Percentiles rank a stretch among this genome's conserved stretches.
Conservation (phyloP, 2,888 invertebrate species). For the Athripsodes cinereus region DNA sequence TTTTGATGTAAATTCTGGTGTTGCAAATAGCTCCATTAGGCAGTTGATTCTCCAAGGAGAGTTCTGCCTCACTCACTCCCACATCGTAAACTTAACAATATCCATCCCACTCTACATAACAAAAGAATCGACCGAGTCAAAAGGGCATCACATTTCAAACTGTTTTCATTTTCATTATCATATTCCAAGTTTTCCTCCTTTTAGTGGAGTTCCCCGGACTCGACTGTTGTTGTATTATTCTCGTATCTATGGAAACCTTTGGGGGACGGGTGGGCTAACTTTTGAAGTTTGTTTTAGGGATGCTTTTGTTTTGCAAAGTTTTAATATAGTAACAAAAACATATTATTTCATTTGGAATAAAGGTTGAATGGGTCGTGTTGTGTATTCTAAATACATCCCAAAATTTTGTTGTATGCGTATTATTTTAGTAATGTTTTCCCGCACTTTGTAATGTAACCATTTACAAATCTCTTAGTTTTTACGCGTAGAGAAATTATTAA, state of each 20-base stretch:
- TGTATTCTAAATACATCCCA: neutral
- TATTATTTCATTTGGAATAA: slow-evolving; percentile 2
- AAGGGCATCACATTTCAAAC: neutral
- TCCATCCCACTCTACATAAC: neutral
- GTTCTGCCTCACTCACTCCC: neutral
- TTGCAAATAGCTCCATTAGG: slow-evolving; percentile 10
- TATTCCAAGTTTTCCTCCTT: neutral
- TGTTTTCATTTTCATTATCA: neutral
- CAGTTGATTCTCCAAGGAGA: slow-evolving; percentile 6
- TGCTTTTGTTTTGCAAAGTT: slow-evolving; percentile 1
- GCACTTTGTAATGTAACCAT: neutral
- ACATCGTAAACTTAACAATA: neutral
- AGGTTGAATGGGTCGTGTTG: neutral
- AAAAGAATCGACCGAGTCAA: neutral
- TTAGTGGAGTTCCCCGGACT: neutral
- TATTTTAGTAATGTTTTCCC: neutral
- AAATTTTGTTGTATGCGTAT: neutral
- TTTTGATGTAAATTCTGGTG: slow-evolving; percentile 11
- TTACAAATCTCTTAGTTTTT: neutral
- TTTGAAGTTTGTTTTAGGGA: neutral
- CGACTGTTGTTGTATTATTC: neutral
- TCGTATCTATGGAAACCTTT: neutral
- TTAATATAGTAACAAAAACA: slow-evolving; percentile 2
- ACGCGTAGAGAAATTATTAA: neutral
- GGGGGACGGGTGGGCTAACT: neutral